Evolutionary conservation across 2,888 invertebrate genomes (phyloP), one percentile per base, ranked within the genome.

Genomic region (Tenthredo scrophulariae): DNA sequence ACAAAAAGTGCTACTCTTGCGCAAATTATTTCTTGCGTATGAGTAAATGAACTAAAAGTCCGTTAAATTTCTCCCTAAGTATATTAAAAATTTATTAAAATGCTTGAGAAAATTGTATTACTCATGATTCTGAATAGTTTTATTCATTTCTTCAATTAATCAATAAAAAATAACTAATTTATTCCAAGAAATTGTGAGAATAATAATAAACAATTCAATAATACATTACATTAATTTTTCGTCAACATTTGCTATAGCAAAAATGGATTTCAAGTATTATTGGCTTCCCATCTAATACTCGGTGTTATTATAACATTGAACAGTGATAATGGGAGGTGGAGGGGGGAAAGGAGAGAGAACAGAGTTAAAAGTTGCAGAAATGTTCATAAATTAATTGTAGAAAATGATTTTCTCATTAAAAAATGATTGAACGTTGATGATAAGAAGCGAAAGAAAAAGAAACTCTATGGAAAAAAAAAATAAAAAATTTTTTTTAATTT

Each of bases 1-100:
- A 93, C 88, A 77, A 82, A 65, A 18, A 50, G 46, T 67, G 67
- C 22, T 37, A 67, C 40, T 80, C 80, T 80, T 13, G 62, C 10
- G 29, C 54, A 22, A 74, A 74, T 43, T 10, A 74, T n/a, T 43
- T 29, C 6, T 67, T 33, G 26, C 67, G 13, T 54, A 54, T 18
- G 67, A 33, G 33, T 18, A 77, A 9, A 7, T 77, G 50, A 29
- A 33, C 50, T 33, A 33, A 67, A 3, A 13, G 18, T 67, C 67
- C 65, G 5, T 65, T 13, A 65, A 26, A 65, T 29, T 29, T 29
- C 2, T 29, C 3, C 29, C 65, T 15, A 33, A 65, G 2, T 10
- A 15, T 22, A 29, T 22, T 26, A 29, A 18, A 13, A 75, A 29
- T 5, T 5, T 18, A 18, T 50, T 18, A 18, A 50, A 50, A 50